Evolutionary conservation across 2,113 vertebrate genomes (phyloP).

Genomic region (Oostethus manadensis): DNA sequence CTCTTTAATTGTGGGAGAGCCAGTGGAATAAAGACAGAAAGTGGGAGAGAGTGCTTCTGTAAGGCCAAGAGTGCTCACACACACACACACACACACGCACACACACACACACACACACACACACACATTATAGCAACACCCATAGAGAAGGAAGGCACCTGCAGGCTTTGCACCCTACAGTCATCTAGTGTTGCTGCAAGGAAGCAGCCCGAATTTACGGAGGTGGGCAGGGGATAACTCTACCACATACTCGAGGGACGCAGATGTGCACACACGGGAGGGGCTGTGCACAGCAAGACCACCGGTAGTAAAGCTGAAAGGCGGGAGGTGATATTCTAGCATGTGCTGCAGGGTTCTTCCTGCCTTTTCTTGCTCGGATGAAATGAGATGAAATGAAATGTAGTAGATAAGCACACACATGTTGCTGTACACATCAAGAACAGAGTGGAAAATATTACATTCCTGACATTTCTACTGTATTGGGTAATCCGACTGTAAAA

Average conservation of each 20-base stretch:
- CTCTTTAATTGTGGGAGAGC: conserved; percentile 13
- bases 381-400: too few species aligned
- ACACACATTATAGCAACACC: conserved; percentile 36
- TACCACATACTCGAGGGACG: conserved; percentile 22
- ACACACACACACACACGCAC: conserved; percentile 20
- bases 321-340: conserved; percentile 16
- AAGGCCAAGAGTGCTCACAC: conserved; percentile 21
- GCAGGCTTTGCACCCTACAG: conserved; percentile 62
- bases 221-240: conserved; percentile 27
- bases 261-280: conserved; percentile 43
- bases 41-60: conserved; percentile 10
- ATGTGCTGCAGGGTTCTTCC: background rate
- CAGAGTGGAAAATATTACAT: too few species aligned
- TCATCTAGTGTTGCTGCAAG: conserved; percentile 55
- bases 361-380: background rate
- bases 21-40: conserved; percentile 1
- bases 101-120: conserved; percentile 16
- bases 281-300: conserved; percentile 40
- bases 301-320: conserved; percentile 41
- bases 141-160: conserved; percentile 41
- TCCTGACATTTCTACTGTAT: too few species aligned
- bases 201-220: conserved; percentile 63
- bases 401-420: too few species aligned
- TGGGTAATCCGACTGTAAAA: too few species aligned
- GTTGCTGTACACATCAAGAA: too few species aligned